Base-by-base conservation (phyloP, 2,797 vertebrate genomes). In the Nasua narica region DNA sequence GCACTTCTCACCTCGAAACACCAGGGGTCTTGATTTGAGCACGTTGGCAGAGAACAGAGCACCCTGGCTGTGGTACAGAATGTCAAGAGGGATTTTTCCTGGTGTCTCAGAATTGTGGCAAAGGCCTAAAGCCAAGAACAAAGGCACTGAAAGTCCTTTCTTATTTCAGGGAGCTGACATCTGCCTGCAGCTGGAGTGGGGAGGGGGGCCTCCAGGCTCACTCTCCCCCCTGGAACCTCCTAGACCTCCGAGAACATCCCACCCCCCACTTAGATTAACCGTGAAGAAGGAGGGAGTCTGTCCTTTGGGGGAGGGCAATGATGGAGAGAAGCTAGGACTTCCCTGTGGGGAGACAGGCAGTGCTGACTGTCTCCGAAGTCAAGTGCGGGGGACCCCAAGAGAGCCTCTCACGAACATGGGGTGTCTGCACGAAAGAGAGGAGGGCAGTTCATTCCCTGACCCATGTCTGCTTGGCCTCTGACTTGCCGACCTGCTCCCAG, bases 1-100 rank as follows among this genome's bases (percentile, higher is more conserved):
- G 62, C 40, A 77, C 19, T 32, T 11, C 62, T 77, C 0, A 0
- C 35, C 37, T 67, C 3, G 10, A 52, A 67, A 81, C 95, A 90
- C 95, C 86, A 89, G 86, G 69, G 78, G 94, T 84, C 94, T 46
- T 2, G 50, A 70, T 79, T 60, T 54, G 77, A 48, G n/a, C 50
- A 43, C 37, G 54, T 43, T 43, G 58, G 35, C 90, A 60, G 82
- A 85, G 77, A 82, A 15, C 58, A 23, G 89, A 58, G 84, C n/a
- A 14, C 0, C 23, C 9, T 32, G 86, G 27, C 69, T 72, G 23
- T 40, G 19, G 27, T 4, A 27, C 11, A 32, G 56, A 65, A 81
- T 4, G 58, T 48, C 84, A 46, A 78, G 67, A 29, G 54, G 43
- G 32, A 84, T 56, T 90, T 94, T 88, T 62, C 89, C 37, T 48